A percentile compares a stretch with the other conserved stretches of the same genome.
Evolutionary conservation across 2,888 invertebrate species (phyloP).

Genomic region (Prenolepis imparis): DNA sequence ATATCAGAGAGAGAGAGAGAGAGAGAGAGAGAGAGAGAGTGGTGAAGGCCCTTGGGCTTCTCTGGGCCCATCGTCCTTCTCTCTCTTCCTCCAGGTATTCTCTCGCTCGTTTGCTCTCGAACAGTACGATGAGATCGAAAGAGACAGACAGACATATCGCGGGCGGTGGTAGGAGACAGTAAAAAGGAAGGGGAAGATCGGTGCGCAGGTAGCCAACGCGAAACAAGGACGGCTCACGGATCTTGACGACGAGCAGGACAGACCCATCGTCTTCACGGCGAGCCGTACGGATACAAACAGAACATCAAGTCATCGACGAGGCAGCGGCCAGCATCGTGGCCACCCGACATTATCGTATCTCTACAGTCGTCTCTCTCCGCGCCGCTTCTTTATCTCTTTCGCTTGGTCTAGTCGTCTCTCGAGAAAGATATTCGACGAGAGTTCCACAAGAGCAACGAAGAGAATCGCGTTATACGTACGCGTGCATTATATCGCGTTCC

Average conservation of each 20-base stretch:
- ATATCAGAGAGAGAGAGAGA: conserved; percentile 58
- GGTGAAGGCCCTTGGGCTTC: conserved; percentile 58
- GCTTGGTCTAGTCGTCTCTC: conserved; percentile 63
- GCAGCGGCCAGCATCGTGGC: conserved; percentile 74
- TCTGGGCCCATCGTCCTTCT: conserved; percentile 36
- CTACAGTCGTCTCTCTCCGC: conserved; percentile 59
- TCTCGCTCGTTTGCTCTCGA: conserved; percentile 48
- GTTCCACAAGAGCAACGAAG: conserved; percentile 60
- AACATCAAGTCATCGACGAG: conserved; percentile 83
- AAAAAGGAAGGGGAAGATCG: conserved; percentile 58
- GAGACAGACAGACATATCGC: conserved; percentile 19
- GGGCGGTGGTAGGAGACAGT: conserved; percentile 48
- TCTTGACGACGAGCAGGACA: conserved; percentile 38
- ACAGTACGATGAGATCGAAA: conserved; percentile 45
- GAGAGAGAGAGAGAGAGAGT: conserved; percentile 63
- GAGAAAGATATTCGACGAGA: conserved; percentile 65
- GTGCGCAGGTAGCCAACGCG: conserved; percentile 80
- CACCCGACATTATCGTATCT: conserved; percentile 82
- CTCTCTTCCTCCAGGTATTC: conserved; percentile 18
- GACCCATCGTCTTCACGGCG: conserved; percentile 62
- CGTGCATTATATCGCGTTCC: conserved; percentile 63
- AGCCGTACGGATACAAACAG: conserved; percentile 79
- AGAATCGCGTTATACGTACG: conserved; percentile 56
- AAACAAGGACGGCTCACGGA: conserved; percentile 61
- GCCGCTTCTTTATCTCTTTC: conserved; percentile 40